Conservation (phyloP, 92 coral and sea anemone genomes). For the Zoanthus solanderi region DNA sequence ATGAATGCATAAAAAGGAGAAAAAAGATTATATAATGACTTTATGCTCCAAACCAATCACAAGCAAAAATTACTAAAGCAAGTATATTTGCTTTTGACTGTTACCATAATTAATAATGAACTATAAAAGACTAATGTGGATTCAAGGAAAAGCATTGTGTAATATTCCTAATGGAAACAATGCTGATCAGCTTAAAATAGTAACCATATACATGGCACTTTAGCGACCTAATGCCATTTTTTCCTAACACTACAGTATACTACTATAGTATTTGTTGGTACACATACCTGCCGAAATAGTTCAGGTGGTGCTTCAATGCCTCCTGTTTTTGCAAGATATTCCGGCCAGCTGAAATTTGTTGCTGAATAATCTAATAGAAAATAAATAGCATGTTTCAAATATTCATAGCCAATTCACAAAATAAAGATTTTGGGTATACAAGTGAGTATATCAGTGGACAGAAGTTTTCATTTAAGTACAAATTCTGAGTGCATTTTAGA, state of each 20-base stretch:
- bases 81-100: not conserved
- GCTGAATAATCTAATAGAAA: slow-evolving; percentile 81
- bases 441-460: too few relatives aligned
- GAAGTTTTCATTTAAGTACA: too few relatives aligned
- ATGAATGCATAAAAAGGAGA: not conserved
- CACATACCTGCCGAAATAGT: slow-evolving; percentile 90
- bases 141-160: not conserved
- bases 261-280: too few relatives aligned
- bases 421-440: too few relatives aligned
- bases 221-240: too few relatives aligned
- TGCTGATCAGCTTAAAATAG: not conserved
- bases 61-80: not conserved
- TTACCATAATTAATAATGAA: too few relatives aligned
- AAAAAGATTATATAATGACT: not conserved
- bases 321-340: slow-evolving; percentile 94
- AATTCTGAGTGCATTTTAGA: too few relatives aligned
- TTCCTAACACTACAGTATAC: too few relatives aligned
- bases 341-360: slow-evolving; percentile 94
- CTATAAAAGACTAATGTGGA: too few relatives aligned
- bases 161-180: not conserved
- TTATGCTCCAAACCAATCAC: not conserved
- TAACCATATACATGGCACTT: too few relatives aligned
- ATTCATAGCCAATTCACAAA: too few relatives aligned
- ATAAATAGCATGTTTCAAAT: not conserved
- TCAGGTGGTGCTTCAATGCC: slow-evolving; percentile 92